phyloP scores from a whole-genome alignment of 2,113 vertebrate species.

The Narcine bancroftii region DNA sequence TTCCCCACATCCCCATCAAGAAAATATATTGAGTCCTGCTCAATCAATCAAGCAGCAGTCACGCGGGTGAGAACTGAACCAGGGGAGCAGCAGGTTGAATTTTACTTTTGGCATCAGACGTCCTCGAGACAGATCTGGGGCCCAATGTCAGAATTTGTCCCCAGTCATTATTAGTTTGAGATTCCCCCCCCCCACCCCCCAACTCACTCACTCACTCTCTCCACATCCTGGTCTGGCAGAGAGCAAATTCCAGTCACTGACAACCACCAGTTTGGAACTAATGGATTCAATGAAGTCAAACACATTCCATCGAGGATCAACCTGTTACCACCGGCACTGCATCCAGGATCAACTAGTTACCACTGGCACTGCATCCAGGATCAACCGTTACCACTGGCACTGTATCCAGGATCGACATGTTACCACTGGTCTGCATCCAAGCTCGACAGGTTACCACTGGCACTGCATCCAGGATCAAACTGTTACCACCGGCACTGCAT shows the following conservation, averaged over 20 bases:
- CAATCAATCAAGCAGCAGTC: not conserved
- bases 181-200: no score
- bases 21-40: conserved; percentile 19
- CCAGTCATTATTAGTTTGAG: not conserved
- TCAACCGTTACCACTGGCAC: no score
- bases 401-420: no score
- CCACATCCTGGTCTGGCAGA: no score
- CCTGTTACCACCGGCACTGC: not conserved
- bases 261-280: not conserved
- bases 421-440: no score
- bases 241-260: no score
- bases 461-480: not conserved
- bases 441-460: no score
- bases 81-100: not conserved
- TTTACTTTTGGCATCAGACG: not conserved
- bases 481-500: not conserved
- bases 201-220: no score
- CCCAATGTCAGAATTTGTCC: not conserved
- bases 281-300: not conserved
- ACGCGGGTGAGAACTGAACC: not conserved
- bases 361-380: no score
- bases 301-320: not conserved
- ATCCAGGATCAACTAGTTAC: no score
- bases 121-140: no score
- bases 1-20: not conserved